A percentile compares a stretch with the other conserved stretches of the same genome.
phyloP scores from a whole-genome alignment of 1,140 invertebrate genomes.

The Drosophila suzukii region DNA sequence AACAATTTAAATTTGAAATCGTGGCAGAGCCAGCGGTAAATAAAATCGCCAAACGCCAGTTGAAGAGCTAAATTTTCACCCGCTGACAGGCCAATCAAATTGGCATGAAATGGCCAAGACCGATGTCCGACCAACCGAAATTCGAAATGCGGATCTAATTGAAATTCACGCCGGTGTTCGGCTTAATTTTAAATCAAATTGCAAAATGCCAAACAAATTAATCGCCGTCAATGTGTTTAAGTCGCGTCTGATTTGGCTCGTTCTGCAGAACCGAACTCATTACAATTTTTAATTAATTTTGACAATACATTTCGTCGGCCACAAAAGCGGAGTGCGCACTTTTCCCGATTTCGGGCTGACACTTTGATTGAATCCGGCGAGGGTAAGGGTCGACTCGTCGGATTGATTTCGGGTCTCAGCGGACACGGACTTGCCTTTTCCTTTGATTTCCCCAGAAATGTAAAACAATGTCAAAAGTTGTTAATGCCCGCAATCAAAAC shows the following conservation, averaged over 20 bases:
- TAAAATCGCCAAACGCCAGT: conserved; percentile 48
- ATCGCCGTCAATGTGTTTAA: conserved; percentile 66
- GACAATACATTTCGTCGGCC: conserved; percentile 67
- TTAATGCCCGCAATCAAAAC: conserved; percentile 71
- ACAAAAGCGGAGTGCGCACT: background rate
- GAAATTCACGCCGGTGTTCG: conserved; percentile 66
- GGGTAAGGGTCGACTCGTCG: conserved; percentile 21
- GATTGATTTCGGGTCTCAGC: conserved; percentile 31
- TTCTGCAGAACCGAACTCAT: conserved; percentile 48
- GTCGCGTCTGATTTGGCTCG: conserved; percentile 39
- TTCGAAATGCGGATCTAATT: conserved; percentile 54
- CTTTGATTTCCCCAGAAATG: conserved; percentile 78
- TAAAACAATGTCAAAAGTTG: conserved; percentile 79
- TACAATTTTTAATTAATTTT: conserved; percentile 83
- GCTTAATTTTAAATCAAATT: conserved; percentile 75
- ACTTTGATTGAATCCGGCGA: conserved; percentile 66
- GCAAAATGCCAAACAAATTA: conserved; percentile 72
- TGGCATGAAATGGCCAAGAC: conserved; percentile 62
- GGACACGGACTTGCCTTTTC: conserved; percentile 15
- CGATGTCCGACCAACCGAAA: conserved; percentile 21
- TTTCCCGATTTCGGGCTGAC: conserved; percentile 37
- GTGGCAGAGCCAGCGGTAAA: conserved; percentile 24
- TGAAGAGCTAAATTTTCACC: conserved; percentile 28
- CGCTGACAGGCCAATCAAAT: conserved; percentile 75
- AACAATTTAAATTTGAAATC: conserved; percentile 40